These are phyloP conservation scores for Virgularia gustaviana DNA, from an alignment of 92 coral and sea anemone species.

Conservation along the genomic window DNA sequence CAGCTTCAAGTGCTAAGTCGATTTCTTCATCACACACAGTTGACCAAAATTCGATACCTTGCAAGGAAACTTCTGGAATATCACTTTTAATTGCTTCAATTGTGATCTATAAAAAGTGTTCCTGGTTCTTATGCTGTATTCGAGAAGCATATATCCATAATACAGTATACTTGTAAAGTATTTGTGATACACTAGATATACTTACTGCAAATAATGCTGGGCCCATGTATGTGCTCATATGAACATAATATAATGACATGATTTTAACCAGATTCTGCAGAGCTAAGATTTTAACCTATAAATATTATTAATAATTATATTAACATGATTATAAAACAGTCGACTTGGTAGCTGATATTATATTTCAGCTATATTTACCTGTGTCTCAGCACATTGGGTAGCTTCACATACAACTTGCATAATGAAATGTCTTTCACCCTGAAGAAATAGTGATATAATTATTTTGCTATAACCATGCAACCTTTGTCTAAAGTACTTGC, in stretches of 20 bases:
- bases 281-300: slow-evolving; percentile 82
- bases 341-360: too few relatives aligned
- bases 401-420: slow-evolving; percentile 98
- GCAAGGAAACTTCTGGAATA: slow-evolving; percentile 69
- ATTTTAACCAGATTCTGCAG: slow-evolving; percentile 89
- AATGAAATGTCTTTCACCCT: slow-evolving; percentile 72
- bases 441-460: neutral
- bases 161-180: neutral
- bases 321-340: too few relatives aligned
- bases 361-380: slow-evolving; percentile 34
- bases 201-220: slow-evolving; percentile 92
- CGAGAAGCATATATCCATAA: neutral
- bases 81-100: slow-evolving; percentile 79
- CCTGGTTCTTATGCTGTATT: neutral
- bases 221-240: slow-evolving; percentile 83
- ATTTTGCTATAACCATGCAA: too few relatives aligned
- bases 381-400: slow-evolving; percentile 66
- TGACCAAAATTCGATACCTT: slow-evolving; percentile 99
- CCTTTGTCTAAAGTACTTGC: too few relatives aligned
- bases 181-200: slow-evolving; percentile 1
- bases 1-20: slow-evolving; percentile 92
- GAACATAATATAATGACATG: slow-evolving; percentile 87
- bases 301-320: too few relatives aligned
- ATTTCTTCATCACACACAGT: slow-evolving; percentile 97
- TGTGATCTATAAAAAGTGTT: slow-evolving; percentile 57